Conservation (phyloP, 2,113 vertebrate genomes). For the Dolichallabes microphthalmus region DNA sequence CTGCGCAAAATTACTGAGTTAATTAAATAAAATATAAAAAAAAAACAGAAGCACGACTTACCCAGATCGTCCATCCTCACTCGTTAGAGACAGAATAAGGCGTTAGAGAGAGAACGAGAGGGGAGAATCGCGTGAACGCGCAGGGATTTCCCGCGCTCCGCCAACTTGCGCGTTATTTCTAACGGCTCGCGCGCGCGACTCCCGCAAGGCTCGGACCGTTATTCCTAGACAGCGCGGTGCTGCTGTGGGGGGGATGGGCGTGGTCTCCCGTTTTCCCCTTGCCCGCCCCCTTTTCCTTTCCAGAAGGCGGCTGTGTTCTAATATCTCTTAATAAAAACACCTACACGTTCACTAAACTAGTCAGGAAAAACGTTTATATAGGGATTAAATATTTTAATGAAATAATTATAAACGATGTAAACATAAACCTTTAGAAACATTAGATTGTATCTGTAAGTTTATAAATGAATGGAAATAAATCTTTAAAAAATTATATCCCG, state of each 20-base stretch:
- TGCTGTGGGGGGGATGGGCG: slow-evolving; percentile 57
- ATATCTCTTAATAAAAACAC: background rate
- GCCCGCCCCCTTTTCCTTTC: slow-evolving; percentile 30
- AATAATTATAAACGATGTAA: background rate
- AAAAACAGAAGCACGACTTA: slow-evolving; percentile 55
- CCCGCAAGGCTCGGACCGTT: slow-evolving; percentile 57
- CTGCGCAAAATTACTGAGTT: slow-evolving; percentile 2
- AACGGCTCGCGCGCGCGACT: slow-evolving; percentile 4
- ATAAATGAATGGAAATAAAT: background rate
- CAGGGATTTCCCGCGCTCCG: background rate
- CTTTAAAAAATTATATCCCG: background rate
- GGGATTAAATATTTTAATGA: background rate
- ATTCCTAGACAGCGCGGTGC: slow-evolving; percentile 58
- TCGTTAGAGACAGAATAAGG: slow-evolving; percentile 25
- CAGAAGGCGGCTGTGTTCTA: slow-evolving; percentile 3
- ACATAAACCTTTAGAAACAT: background rate
- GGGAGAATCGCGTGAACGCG: background rate
- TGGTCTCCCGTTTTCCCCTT: slow-evolving; percentile 57
- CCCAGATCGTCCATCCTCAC: slow-evolving; percentile 72
- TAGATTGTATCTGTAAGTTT: background rate
- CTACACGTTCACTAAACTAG: background rate
- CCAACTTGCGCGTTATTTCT: slow-evolving; percentile 10
- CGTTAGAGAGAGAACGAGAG: background rate
- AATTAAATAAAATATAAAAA: background rate
- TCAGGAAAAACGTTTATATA: too few species aligned